phyloP scores from a whole-genome alignment of 2,113 vertebrate genomes.

The Psephotus haematonotus region DNA sequence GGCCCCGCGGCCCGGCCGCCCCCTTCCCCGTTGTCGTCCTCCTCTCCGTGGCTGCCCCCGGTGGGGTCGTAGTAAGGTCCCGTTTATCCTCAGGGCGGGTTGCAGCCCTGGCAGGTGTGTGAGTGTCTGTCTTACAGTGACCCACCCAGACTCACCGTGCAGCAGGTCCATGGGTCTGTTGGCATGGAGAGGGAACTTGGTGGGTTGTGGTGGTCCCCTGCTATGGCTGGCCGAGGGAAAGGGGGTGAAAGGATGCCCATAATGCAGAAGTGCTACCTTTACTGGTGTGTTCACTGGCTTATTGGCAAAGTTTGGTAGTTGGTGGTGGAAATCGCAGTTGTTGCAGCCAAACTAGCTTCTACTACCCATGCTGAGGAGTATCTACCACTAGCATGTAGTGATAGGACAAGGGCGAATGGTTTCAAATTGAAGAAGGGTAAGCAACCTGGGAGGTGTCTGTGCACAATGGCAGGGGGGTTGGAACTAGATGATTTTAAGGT shows the following conservation, averaged over 20 bases:
- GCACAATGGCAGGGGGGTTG: background rate
- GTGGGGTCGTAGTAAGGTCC: background rate
- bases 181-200: background rate
- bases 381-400: background rate
- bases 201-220: background rate
- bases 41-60: background rate
- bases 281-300: background rate
- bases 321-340: background rate
- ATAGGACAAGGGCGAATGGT: background rate
- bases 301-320: slow-evolving; percentile 12
- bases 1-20: too few relatives aligned
- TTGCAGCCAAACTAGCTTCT: background rate
- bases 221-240: background rate
- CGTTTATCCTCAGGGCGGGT: background rate
- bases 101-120: background rate
- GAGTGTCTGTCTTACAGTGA: background rate
- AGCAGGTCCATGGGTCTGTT: background rate
- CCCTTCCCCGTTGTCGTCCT: background rate
- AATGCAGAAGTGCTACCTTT: background rate
- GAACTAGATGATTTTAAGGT: background rate
- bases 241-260: background rate
- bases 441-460: background rate
- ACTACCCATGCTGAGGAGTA: background rate
- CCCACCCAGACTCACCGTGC: background rate
- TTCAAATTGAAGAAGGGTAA: background rate